Evolutionary conservation across 2,888 invertebrate genomes (phyloP).

Genomic region (Ethmia dodecea): DNA sequence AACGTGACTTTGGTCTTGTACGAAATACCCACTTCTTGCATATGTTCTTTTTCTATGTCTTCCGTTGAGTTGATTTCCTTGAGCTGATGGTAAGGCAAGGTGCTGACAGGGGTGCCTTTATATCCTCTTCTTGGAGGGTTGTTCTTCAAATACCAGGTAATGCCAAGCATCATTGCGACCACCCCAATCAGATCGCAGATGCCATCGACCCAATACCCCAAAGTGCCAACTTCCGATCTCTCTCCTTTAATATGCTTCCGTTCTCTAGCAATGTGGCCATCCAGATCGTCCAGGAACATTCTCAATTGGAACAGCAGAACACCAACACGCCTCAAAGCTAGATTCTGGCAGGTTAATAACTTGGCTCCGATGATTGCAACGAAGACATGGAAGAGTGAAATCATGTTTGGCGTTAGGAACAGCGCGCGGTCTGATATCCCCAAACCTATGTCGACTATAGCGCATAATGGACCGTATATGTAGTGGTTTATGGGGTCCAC

Average conservation of each 20-base stretch:
- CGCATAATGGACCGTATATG: constrained; percentile 87
- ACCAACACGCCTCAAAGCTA: constrained; percentile 84
- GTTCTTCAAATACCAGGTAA: constrained; percentile 82
- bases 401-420: constrained; percentile 88
- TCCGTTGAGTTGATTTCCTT: constrained; percentile 61
- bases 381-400: constrained; percentile 88
- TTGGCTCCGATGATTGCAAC: constrained; percentile 86
- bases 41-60: constrained; percentile 62
- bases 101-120: constrained; percentile 78
- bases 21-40: constrained; percentile 72
- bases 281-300: constrained; percentile 90
- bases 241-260: constrained; percentile 86
- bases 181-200: constrained; percentile 89
- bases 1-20: constrained; percentile 83
- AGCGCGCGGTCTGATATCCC: constrained; percentile 78
- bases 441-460: constrained; percentile 81
- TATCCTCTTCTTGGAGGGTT: constrained; percentile 87
- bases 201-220: constrained; percentile 90
- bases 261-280: constrained; percentile 90
- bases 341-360: constrained; percentile 83
- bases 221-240: constrained; percentile 86
- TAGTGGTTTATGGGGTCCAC: constrained; percentile 91
- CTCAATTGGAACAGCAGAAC: constrained; percentile 88
- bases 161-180: constrained; percentile 82
- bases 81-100: constrained; percentile 66